phyloP scores from a whole-genome alignment of 2,113 vertebrate genomes.

The Gnathonemus echidnorhynchus region DNA sequence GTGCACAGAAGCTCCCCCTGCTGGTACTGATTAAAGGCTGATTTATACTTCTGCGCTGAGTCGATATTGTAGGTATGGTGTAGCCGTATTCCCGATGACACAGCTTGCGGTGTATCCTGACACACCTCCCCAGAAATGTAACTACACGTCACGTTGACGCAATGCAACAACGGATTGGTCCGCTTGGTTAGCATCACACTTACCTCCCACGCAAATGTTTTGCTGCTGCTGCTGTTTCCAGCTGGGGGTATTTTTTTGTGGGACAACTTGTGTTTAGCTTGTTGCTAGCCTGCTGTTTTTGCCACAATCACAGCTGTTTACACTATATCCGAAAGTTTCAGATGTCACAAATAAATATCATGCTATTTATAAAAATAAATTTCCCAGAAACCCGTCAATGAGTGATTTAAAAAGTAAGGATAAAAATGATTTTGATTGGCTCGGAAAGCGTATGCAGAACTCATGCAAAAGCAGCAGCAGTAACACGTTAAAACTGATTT shows the following conservation, averaged over 20 bases:
- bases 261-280: not conserved
- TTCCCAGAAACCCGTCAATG: not conserved
- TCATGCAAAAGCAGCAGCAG: not conserved
- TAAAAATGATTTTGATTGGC: not conserved
- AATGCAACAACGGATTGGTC: not conserved
- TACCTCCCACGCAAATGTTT: not conserved
- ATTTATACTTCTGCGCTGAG: not conserved
- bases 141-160: not conserved
- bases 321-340: not conserved
- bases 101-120: no score
- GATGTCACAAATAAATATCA: not conserved
- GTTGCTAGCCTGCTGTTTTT: not conserved
- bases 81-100: not conserved
- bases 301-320: not conserved
- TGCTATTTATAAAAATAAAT: not conserved
- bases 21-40: not conserved
- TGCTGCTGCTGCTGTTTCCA: not conserved
- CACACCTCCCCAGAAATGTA: not conserved
- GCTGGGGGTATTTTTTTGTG: not conserved
- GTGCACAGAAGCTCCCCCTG: not conserved
- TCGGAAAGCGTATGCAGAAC: not conserved
- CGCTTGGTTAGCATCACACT: not conserved
- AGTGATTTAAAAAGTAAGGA: not conserved
- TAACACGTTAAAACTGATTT: not conserved
- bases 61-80: not conserved